Percentiles rank a stretch among this genome's conserved stretches.
Conservation (phyloP, 2,888 invertebrate genomes). For the Ctena decussata region DNA sequence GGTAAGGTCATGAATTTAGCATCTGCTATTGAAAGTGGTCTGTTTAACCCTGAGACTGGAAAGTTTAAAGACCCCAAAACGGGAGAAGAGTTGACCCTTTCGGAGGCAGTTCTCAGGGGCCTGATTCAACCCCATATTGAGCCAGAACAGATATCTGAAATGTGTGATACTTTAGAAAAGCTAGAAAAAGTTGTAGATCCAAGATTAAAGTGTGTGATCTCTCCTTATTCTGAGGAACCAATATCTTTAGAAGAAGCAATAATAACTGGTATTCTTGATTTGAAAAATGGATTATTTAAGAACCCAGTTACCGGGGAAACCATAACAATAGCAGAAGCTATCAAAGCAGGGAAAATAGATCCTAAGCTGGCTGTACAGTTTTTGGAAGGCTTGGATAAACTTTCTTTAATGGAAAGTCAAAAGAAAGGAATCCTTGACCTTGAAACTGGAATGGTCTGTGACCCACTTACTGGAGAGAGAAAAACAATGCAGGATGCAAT, state of each 20-base stretch:
- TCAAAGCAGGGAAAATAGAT: conserved; percentile 77
- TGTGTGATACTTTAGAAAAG: conserved; percentile 75
- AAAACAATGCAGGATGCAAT: conserved; percentile 92
- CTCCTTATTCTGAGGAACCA: conserved; percentile 92
- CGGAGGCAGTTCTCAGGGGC: conserved; percentile 95
- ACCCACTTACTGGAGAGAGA: conserved; percentile 84
- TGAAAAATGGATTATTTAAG: conserved; percentile 74
- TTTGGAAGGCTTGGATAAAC: conserved; percentile 84
- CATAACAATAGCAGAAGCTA: conserved; percentile 79
- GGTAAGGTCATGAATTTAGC: conserved; percentile 77
- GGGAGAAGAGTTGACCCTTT: conserved; percentile 95
- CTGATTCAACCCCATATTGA: conserved; percentile 90
- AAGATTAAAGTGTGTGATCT: conserved; percentile 89
- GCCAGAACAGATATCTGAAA: conserved; percentile 76
- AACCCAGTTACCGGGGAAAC: conserved; percentile 71
- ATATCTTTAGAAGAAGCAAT: conserved; percentile 88
- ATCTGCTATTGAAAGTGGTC: conserved; percentile 78
- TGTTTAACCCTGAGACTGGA: conserved; percentile 79
- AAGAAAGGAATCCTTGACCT: conserved; percentile 86
- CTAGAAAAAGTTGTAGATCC: conserved; percentile 89
- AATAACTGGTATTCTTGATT: conserved; percentile 75
- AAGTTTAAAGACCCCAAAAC: conserved; percentile 89
- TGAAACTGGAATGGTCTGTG: conserved; percentile 86
- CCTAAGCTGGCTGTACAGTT: conserved; percentile 76
- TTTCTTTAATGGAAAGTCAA: conserved; percentile 85